Evolutionary conservation across 2,113 vertebrate genomes (phyloP), one percentile per base, ranked within the genome.

Genomic region (Nipponia nippon): DNA sequence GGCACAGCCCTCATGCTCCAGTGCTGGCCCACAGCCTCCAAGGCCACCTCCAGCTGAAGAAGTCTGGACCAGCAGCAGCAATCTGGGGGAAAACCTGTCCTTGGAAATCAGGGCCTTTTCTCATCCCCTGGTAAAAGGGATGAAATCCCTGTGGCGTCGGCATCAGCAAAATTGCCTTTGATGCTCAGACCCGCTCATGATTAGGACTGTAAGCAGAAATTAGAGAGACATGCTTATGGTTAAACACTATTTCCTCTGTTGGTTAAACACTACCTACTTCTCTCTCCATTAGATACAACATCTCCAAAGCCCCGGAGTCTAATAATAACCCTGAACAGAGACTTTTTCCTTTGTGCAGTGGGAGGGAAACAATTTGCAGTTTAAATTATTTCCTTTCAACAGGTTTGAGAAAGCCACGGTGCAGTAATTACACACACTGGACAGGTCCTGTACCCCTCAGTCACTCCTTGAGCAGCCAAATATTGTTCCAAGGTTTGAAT

Each of bases 241-340:
- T 95, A 97, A 97, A 95, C 91, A 66, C 29, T 40, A 9, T 91
- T 90, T 95, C 89, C 53, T 83, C 87, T 95, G 84, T 89, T 95
- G 81, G 83, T 91, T 96, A 95, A 97, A 94, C 87, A 88, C 91
- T 44, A 26, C 72, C 49, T 90, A 44, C 50, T 90, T 93, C 67
- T 85, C 38, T 66, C 55, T 86, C 63, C 85, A 52, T 85, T 90
- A 96, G 84, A 46, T 42, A 44, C 44, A 96, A 53, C 38, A 55
- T 40, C 79, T 90, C 82, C 82, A 59, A 85, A 93, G 82, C 91
- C 61, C 63, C 3, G 0, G 32, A 30, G 38, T 77, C 84, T 86
- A 69, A 95, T 62, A 91, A 76, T 49, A 91, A 81, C 59, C 36
- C 75, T 18, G 18, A 92, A 56, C 0, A 0, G 55, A 87, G 87